phyloP scores from a whole-genome alignment of 2,888 invertebrate genomes.

The Drosophila putrida region DNA sequence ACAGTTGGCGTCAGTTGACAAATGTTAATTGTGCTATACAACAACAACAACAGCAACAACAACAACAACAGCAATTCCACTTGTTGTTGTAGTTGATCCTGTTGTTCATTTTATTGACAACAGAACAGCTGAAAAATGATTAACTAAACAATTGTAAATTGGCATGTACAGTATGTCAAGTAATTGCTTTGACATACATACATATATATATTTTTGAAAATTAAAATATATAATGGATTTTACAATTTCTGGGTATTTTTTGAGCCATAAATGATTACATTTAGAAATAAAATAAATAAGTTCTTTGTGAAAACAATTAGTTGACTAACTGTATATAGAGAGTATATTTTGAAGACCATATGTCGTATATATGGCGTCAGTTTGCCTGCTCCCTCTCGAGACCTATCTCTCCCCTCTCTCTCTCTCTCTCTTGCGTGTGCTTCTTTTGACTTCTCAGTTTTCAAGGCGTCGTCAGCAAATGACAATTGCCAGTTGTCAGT shows the following conservation, averaged over 20 bases:
- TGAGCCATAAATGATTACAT: no score
- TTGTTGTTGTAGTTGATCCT: conserved; percentile 2
- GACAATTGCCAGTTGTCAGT: conserved; percentile 21
- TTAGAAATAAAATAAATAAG: no score
- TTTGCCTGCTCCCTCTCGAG: conserved; percentile 6
- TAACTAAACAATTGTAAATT: conserved; percentile 46
- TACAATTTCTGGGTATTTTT: no score
- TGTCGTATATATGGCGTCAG: conserved; percentile 63
- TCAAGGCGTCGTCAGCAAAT: conserved; percentile 49
- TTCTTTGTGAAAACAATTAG: no score
- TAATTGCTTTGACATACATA: neutral
- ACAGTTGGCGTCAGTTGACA: conserved; percentile 41
- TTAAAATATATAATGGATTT: no score
- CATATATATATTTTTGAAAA: neutral
- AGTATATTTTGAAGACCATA: conserved; percentile 28
- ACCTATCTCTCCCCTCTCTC: neutral
- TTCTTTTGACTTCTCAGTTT: conserved; percentile 34
- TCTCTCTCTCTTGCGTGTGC: neutral
- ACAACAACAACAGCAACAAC: no score
- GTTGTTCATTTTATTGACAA: conserved; percentile 22
- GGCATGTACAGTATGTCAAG: conserved; percentile 25
- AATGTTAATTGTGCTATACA: neutral
- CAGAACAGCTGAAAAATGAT: conserved; percentile 44
- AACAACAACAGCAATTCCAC: neutral
- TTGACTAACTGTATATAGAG: no score